phyloP scores from a whole-genome alignment of 2,888 invertebrate genomes.

The Seira musarum region DNA sequence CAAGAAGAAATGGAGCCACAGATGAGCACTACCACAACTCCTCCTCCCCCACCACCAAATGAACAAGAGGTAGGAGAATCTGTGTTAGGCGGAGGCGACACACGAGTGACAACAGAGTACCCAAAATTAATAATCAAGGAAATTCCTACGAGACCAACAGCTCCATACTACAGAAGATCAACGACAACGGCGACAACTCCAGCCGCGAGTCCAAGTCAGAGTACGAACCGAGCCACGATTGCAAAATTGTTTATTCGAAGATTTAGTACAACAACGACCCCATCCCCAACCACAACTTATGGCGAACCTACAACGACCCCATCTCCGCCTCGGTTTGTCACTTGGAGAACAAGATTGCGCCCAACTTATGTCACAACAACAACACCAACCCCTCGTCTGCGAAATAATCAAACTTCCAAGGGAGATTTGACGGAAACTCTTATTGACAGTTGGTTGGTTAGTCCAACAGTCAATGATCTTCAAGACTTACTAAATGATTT shows the following conservation, averaged over 20 bases:
- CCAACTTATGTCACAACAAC: constrained; percentile 41
- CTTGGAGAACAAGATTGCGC: constrained; percentile 36
- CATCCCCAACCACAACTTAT: constrained; percentile 27
- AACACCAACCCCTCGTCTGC: constrained; percentile 30
- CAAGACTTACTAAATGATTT: constrained; percentile 55
- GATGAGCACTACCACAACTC: constrained; percentile 39
- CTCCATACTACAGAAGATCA: constrained; percentile 54
- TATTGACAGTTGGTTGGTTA: constrained; percentile 49
- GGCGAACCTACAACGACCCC: constrained; percentile 11
- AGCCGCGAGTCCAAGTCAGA: constrained; percentile 21
- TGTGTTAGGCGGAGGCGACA: neutral
- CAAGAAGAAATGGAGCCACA: constrained; percentile 62
- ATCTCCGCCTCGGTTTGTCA: constrained; percentile 27
- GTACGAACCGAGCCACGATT: constrained; percentile 62
- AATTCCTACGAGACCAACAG: constrained; percentile 57
- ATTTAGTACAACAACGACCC: constrained; percentile 62
- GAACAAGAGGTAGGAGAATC: constrained; percentile 39
- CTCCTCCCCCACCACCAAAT: constrained; percentile 19
- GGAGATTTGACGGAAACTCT: constrained; percentile 26
- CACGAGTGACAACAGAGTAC: constrained; percentile 28
- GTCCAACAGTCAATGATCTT: constrained; percentile 58
- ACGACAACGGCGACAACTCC: constrained; percentile 56
- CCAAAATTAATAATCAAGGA: constrained; percentile 66
- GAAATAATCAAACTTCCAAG: constrained; percentile 5
- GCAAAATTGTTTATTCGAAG: constrained; percentile 64